Conservation (phyloP, 2,113 vertebrate genomes). For the Scatophagus argus region DNA sequence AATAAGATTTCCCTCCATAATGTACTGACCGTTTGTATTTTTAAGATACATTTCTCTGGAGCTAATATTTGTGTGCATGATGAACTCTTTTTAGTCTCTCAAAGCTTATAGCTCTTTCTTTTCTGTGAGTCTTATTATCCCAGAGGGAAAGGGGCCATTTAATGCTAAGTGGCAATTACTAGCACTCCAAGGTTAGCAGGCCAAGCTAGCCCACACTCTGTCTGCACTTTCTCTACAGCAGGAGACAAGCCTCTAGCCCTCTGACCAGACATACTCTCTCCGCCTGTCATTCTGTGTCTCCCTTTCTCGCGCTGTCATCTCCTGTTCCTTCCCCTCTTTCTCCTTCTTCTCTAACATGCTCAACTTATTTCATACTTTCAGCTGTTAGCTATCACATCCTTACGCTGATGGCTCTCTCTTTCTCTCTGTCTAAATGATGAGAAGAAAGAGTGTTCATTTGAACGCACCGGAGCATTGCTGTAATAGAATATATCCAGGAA, state of each 20-base stretch:
- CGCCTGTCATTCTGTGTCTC: constrained; percentile 19
- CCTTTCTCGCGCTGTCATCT: neutral
- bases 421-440: constrained; percentile 29
- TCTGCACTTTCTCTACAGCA: constrained; percentile 68
- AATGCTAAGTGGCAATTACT: constrained; percentile 81
- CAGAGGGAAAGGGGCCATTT: constrained; percentile 63
- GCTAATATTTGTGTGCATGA: constrained; percentile 19
- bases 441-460: constrained; percentile 35
- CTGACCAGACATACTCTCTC: constrained; percentile 38
- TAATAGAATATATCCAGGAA: constrained; percentile 36
- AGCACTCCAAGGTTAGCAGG: constrained; percentile 78
- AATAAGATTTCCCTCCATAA: neutral
- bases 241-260: constrained; percentile 49
- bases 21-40: constrained; percentile 13
- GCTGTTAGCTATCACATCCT: neutral
- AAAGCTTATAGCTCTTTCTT: constrained; percentile 32
- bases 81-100: constrained; percentile 32
- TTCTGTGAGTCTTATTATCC: constrained; percentile 56
- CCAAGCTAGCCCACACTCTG: constrained; percentile 67
- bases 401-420: constrained; percentile 4
- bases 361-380: constrained; percentile 11
- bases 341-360: neutral
- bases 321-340: neutral
- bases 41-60: constrained; percentile 19
- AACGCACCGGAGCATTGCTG: constrained; percentile 28